phyloP scores from a whole-genome alignment of 2,888 invertebrate genomes.

The Thereva unica region DNA sequence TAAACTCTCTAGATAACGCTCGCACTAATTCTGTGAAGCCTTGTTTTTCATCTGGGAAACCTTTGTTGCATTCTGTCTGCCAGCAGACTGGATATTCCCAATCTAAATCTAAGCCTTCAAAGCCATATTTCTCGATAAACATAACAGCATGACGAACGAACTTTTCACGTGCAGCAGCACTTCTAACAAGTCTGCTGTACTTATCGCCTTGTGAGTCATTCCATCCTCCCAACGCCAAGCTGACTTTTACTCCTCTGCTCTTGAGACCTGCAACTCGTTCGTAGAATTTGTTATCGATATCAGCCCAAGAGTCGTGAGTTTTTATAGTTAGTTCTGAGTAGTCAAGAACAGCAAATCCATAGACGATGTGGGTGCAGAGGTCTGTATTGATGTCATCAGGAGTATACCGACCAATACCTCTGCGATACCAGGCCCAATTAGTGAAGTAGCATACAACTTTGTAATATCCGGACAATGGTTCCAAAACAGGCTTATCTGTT shows the following conservation, averaged over 20 bases:
- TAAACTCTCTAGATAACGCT: constrained; percentile 71
- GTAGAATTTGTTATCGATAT: constrained; percentile 86
- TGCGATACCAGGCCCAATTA: constrained; percentile 92
- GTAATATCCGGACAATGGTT: constrained; percentile 67
- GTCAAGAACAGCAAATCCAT: constrained; percentile 91
- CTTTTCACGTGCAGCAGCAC: constrained; percentile 69
- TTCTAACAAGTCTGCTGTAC: constrained; percentile 82
- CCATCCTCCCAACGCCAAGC: constrained; percentile 93
- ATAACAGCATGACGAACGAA: constrained; percentile 76
- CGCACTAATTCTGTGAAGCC: constrained; percentile 74
- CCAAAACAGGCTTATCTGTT: constrained; percentile 53
- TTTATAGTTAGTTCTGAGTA: constrained; percentile 76
- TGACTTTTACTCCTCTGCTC: constrained; percentile 79
- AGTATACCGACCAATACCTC: constrained; percentile 77
- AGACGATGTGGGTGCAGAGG: constrained; percentile 89
- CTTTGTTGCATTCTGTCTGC: constrained; percentile 83
- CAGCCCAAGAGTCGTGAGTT: constrained; percentile 89
- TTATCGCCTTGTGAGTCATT: constrained; percentile 91
- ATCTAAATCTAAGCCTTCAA: constrained; percentile 93
- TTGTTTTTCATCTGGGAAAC: constrained; percentile 80
- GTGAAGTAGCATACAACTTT: constrained; percentile 91
- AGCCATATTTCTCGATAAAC: constrained; percentile 78
- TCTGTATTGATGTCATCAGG: constrained; percentile 86
- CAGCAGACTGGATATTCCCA: constrained; percentile 84
- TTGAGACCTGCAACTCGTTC: constrained; percentile 80